Evolutionary conservation across 2,113 vertebrate species (phyloP), one percentile per base, ranked within the genome.

Genomic region (Bungarus multicinctus): DNA sequence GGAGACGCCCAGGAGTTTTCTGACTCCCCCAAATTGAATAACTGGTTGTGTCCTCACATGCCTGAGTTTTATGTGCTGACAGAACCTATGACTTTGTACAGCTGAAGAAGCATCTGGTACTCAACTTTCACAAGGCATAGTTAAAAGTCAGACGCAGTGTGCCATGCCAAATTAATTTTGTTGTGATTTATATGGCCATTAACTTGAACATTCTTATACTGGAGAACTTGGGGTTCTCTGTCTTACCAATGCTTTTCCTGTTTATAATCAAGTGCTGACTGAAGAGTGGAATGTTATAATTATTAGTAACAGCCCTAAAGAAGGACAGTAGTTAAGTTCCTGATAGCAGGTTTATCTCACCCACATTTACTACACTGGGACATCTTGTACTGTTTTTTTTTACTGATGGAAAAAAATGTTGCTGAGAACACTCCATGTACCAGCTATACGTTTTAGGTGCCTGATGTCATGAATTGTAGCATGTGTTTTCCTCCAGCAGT

Each of bases 391-490:
- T 97, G 94, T 95, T 95, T 93, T 95, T 94, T 96, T 16, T 69
- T n/a, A n/a, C n/a, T n/a, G n/a, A n/a, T n/a, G n/a, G n/a, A n/a
- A n/a, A n/a, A n/a, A n/a, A n/a, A n/a, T 94, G 92, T 97, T 94
- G 95, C 86, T 94, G 95, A 96, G 95, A 95, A 95, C 94, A 9
- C 96, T 95, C 90, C 96, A 94, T 97, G 95, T 97, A 94, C 96
- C 93, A 95, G 94, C 95, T 96, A 97, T 97, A 97, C 95, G 95
- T 93, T 97, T 96, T 96, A 96, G 95, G 95, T 96, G 95, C 92
- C 94, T 96, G 95, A 95, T 96, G 94, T 95, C 96, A 96, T 96
- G 96, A 96, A 95, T 94, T 97, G 95, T 97, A 96, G 95, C 95
- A 94, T 97, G 97, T 96, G 96, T 96, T 97, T 95, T 96, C 93